A percentile compares a stretch with the other conserved stretches of the same genome.
These are phyloP conservation scores for Dinocampus coccinellae DNA, from an alignment of 2,888 invertebrate genomes.

Conservation along the genomic window DNA sequence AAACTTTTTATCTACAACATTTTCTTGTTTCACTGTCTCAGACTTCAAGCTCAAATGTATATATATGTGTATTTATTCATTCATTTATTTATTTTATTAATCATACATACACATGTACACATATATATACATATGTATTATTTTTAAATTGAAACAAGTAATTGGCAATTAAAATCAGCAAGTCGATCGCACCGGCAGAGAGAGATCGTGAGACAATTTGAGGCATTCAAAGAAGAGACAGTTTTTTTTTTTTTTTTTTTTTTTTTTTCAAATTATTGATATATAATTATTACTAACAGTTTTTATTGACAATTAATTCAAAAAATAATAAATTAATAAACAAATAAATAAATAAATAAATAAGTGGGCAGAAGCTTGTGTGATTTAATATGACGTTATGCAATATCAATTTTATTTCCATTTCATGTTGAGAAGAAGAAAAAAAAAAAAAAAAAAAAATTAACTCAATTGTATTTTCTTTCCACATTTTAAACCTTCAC, in stretches of 20 bases:
- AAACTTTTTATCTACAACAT: neutral
- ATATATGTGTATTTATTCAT: constrained; percentile 3
- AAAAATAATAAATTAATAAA: no score
- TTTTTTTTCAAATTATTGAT: no score
- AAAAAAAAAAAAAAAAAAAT: no score
- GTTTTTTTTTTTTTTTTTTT: constrained; percentile 12
- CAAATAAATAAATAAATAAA: neutral
- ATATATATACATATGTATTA: neutral
- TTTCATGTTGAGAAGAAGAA: no score
- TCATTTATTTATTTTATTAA: no score
- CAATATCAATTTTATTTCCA: neutral
- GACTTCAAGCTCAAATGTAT: constrained; percentile 7
- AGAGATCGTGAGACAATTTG: constrained; percentile 37
- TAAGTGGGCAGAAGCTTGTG: neutral
- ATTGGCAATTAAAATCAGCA: constrained; percentile 12
- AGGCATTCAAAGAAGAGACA: constrained; percentile 13
- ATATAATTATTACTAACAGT: neutral
- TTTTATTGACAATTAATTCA: neutral
- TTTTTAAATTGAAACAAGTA: neutral
- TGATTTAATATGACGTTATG: neutral
- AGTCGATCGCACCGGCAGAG: constrained; percentile 36
- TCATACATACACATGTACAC: no score
- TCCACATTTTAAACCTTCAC: constrained; percentile 53
- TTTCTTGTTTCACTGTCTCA: constrained; percentile 31
- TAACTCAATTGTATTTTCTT: constrained; percentile 55